phyloP scores from a whole-genome alignment of 2,888 invertebrate species.

The Limnephilus marmoratus region DNA sequence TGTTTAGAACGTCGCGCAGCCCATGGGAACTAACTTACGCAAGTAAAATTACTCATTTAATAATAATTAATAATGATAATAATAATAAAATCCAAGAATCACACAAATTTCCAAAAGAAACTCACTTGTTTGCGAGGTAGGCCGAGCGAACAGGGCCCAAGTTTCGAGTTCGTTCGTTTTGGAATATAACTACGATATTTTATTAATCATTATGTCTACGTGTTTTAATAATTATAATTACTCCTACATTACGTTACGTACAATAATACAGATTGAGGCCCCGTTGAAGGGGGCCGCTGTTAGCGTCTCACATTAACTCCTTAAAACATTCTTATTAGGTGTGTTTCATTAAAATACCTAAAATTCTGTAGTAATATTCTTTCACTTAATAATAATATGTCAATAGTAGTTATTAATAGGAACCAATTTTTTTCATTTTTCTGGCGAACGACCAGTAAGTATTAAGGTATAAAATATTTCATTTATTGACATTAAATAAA shows the following conservation, averaged over 20 bases:
- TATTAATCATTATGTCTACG: slow-evolving; percentile 71
- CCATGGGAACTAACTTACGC: slow-evolving; percentile 58
- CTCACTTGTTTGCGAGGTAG: slow-evolving; percentile 87
- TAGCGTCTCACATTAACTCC: slow-evolving; percentile 64
- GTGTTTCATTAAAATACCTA: slow-evolving; percentile 66
- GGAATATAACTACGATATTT: slow-evolving; percentile 79
- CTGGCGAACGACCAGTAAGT: slow-evolving; percentile 66
- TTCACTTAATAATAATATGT: slow-evolving; percentile 66
- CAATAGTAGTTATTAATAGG: slow-evolving; percentile 66
- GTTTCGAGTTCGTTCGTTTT: slow-evolving; percentile 80
- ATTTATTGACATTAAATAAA: slow-evolving; percentile 63
- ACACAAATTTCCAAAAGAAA: slow-evolving; percentile 87
- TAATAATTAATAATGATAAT: slow-evolving; percentile 64
- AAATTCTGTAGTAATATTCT: slow-evolving; percentile 66
- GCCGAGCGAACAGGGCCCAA: slow-evolving; percentile 79
- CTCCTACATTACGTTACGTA: slow-evolving; percentile 65
- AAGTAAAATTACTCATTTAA: slow-evolving; percentile 62
- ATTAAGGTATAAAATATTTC: slow-evolving; percentile 65
- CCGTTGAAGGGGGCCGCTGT: slow-evolving; percentile 47
- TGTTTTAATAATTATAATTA: slow-evolving; percentile 66
- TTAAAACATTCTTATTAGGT: slow-evolving; percentile 65
- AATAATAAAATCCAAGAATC: slow-evolving; percentile 79
- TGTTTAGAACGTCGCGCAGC: slow-evolving; percentile 47
- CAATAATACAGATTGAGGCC: slow-evolving; percentile 65
- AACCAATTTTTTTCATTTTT: slow-evolving; percentile 67